Base-by-base conservation (phyloP, 2,888 invertebrate genomes). In the Platynereis dumerilii region DNA sequence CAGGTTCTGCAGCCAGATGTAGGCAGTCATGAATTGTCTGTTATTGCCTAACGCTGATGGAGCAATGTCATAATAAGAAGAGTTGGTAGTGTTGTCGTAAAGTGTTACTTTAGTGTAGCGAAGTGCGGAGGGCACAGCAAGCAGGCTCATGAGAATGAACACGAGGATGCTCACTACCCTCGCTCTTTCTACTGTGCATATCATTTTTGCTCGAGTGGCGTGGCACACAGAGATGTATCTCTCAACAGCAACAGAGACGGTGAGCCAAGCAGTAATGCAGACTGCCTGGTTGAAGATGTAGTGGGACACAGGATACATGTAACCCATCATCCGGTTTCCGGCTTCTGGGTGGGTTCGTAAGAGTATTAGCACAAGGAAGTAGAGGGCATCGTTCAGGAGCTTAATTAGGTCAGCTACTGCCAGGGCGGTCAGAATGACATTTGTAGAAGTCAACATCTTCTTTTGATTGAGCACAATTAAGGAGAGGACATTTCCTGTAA, bases 161-260 rank as follows among this genome's bases (percentile, higher is more conserved):
- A 81, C 78, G 1, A 72, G 57, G n/a, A 74, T 71, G 66, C 79
- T 77, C 39, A 78, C 75, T 44, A 77, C 66, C 24, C 75, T 65
- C n/a, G 62, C 62, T 12, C 45, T 55, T 26, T 52, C 24, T 26
- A 77, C 73, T 2, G 78, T 79, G 62, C 80, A 78, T 52, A 77
- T 68, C 26, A 68, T 64, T 59, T 72, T 72, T 0, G 78, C 76
- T 45, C 73, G 60, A 3, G 75, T 75, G n/a, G 80, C 64, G 44
- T 79, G 73, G 56, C 79, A 80, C 24, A 81, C 79, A 53, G 73
- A 72, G 17, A 81, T 76, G 62, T 75, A 81, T 12, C 81, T 66
- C 65, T 81, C 81, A 2, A 78, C 72, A 5, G 80, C 80, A n/a
- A 81, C 81, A 0, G 78, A 75, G 0, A 81, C 78, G 0, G 80